Conservation (phyloP, 2,797 vertebrate species). For the Epinephelus coioides region DNA sequence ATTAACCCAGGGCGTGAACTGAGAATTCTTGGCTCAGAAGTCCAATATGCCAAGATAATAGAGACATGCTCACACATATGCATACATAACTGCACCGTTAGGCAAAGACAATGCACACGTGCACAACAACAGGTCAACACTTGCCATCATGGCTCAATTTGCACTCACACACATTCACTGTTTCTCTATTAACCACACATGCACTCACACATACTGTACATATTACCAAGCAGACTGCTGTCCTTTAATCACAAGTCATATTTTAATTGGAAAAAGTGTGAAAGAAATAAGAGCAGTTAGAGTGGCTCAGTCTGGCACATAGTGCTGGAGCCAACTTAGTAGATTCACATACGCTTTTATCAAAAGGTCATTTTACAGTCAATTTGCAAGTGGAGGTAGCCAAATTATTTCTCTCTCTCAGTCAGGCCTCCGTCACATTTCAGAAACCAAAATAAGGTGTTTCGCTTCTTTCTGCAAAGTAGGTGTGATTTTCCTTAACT, state of each 20-base stretch:
- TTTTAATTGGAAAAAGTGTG: constrained; percentile 75
- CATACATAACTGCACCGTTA: constrained; percentile 8
- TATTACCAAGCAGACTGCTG: constrained; percentile 46
- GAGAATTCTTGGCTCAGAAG: constrained; percentile 26
- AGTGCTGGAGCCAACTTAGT: constrained; percentile 49
- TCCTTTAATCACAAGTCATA: constrained; percentile 71
- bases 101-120: constrained; percentile 14
- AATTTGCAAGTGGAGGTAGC: constrained; percentile 29
- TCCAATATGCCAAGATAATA: constrained; percentile 56
- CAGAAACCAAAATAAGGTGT: constrained; percentile 9
- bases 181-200: constrained; percentile 2
- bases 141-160: constrained; percentile 1
- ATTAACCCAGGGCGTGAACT: constrained; percentile 71
- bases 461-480: neutral
- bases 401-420: constrained; percentile 41
- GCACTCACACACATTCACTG: constrained; percentile 1
- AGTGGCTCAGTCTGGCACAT: constrained; percentile 62
- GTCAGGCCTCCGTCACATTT: constrained; percentile 15
- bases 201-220: constrained; percentile 11
- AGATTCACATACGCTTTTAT: constrained; percentile 62
- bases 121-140: neutral
- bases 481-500: neutral
- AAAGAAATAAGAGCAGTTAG: constrained; percentile 53
- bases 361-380: constrained; percentile 49
- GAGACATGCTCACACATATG: constrained; percentile 11